These are phyloP conservation scores for Allacma fusca DNA, from an alignment of 2,888 invertebrate genomes.

Conservation along the genomic window DNA sequence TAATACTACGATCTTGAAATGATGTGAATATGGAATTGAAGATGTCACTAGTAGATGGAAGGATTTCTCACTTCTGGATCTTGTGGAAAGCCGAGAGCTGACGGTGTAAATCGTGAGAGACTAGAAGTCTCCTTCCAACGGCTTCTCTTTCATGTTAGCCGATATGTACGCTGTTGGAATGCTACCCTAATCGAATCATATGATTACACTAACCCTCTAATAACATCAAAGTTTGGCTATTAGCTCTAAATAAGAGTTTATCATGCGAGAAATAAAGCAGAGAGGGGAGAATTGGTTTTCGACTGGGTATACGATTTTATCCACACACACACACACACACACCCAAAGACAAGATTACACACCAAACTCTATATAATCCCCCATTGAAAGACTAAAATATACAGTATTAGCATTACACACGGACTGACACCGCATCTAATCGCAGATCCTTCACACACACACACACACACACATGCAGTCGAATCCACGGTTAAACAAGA, in stretches of 20 bases:
- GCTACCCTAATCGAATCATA: constrained; percentile 23
- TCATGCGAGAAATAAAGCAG: constrained; percentile 32
- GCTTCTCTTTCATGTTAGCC: too few species aligned
- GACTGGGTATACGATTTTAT: constrained; percentile 12
- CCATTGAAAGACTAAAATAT: constrained; percentile 10
- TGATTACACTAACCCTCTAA: constrained; percentile 30
- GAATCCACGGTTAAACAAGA: background rate
- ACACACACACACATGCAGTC: too few species aligned
- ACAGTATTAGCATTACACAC: constrained; percentile 14
- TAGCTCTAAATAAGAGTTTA: constrained; percentile 35
- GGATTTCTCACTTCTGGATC: too few species aligned
- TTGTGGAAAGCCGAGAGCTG: too few species aligned
- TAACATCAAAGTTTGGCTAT: constrained; percentile 29
- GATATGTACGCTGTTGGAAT: too few species aligned
- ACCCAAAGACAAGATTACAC: background rate
- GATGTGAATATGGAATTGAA: background rate
- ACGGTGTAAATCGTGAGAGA: too few species aligned
- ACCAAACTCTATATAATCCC: constrained; percentile 16
- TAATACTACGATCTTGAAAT: too few species aligned
- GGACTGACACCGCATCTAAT: constrained; percentile 20
- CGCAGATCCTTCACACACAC: background rate
- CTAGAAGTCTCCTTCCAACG: too few species aligned
- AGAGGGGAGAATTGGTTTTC: constrained; percentile 29
- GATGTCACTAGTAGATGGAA: background rate
- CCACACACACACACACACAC: background rate